These are phyloP conservation scores for Ophioninae sp. DNA, from an alignment of 2,888 invertebrate genomes.

Conservation along the genomic window DNA sequence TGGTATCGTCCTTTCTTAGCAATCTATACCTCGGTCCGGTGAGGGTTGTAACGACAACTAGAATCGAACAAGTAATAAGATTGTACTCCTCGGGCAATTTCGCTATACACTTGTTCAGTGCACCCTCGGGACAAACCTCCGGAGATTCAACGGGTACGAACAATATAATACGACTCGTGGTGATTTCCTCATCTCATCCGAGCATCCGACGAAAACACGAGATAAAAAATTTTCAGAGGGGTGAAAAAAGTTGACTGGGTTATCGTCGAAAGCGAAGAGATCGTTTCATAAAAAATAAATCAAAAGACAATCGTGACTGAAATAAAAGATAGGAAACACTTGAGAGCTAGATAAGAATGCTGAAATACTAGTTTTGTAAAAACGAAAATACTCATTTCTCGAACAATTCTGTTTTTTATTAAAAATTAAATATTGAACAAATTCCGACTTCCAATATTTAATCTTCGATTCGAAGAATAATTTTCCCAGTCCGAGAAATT, in stretches of 20 bases:
- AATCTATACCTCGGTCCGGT: conserved; percentile 72
- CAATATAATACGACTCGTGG: conserved; percentile 31
- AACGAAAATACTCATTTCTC: not conserved
- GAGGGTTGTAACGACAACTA: conserved; percentile 74
- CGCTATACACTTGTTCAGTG: conserved; percentile 71
- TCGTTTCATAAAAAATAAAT: not conserved
- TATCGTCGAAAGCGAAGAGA: not conserved
- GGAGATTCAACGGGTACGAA: conserved; percentile 48
- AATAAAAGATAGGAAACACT: not conserved
- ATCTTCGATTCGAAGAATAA: not conserved
- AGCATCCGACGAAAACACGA: not conserved
- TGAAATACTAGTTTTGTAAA: not conserved
- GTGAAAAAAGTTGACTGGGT: not conserved
- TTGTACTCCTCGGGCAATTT: conserved; percentile 69
- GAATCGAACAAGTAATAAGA: conserved; percentile 79
- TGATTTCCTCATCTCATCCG: conserved; percentile 40
- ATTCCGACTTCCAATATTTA: not conserved
- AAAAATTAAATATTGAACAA: not conserved
- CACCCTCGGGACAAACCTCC: conserved; percentile 68
- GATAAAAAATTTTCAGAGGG: conserved; percentile 8
- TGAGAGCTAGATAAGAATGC: not conserved
- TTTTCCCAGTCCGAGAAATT: not conserved
- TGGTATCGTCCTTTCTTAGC: conserved; percentile 52
- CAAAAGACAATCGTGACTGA: not conserved
- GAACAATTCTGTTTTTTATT: not conserved